Percentiles rank a stretch among this genome's conserved stretches.
Evolutionary conservation across 2,888 invertebrate species (phyloP).

Genomic region (Caenorhabditis sp.): DNA sequence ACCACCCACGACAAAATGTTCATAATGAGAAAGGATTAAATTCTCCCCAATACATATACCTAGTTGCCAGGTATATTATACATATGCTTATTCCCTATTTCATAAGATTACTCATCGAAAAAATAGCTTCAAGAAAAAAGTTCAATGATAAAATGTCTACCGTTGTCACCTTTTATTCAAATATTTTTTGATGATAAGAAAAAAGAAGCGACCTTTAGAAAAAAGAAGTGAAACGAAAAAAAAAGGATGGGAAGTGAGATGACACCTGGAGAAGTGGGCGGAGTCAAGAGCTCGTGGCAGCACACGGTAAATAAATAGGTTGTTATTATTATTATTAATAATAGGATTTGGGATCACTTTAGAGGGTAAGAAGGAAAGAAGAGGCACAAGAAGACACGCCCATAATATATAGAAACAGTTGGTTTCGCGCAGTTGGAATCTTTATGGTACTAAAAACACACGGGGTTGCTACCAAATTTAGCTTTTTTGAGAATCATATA

Average conservation of each 20-base stretch:
- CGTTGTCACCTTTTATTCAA: not conserved
- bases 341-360: conserved; percentile 7
- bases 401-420: not conserved
- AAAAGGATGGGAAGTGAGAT: not conserved
- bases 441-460: too few relatives aligned
- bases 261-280: conserved; percentile 18
- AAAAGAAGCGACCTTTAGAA: conserved; percentile 1
- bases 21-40: too few relatives aligned
- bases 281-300: conserved; percentile 10
- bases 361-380: not conserved
- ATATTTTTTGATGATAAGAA: not conserved
- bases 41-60: too few relatives aligned
- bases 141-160: not conserved
- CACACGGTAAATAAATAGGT: conserved; percentile 2
- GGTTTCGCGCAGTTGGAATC: not conserved
- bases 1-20: not conserved
- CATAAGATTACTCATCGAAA: not conserved
- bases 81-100: too few relatives aligned
- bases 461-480: too few relatives aligned
- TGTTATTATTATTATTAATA: conserved; percentile 2
- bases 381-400: not conserved
- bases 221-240: not conserved
- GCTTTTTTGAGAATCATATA: too few relatives aligned
- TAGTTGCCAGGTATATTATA: too few relatives aligned
- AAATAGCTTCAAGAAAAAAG: not conserved